These are phyloP conservation scores for Galerucella calmariensis DNA, from an alignment of 2,888 invertebrate species.

Conservation along the genomic window DNA sequence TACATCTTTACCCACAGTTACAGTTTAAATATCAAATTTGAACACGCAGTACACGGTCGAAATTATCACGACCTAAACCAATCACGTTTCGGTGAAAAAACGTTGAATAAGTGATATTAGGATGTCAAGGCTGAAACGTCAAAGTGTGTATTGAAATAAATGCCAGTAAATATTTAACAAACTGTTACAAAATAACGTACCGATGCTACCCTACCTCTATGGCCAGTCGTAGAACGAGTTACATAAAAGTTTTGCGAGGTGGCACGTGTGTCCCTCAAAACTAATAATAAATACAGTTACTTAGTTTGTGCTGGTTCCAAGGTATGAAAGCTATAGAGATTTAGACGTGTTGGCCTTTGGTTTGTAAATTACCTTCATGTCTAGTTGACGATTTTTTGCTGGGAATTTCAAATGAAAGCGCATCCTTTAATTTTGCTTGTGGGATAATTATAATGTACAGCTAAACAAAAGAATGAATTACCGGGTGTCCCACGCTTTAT, in stretches of 20 bases:
- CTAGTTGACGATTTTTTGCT: background rate
- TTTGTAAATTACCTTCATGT: background rate
- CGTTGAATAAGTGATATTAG: no score
- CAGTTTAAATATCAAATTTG: no score
- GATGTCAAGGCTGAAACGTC: no score
- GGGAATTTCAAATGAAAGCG: background rate
- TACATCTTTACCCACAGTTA: no score
- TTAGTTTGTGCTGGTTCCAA: constrained; percentile 25
- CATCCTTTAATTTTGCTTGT: background rate
- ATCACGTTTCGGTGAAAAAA: no score
- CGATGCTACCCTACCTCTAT: background rate
- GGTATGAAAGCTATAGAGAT: constrained; percentile 14
- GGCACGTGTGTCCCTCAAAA: constrained; percentile 44
- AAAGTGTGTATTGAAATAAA: no score
- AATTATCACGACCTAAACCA: no score
- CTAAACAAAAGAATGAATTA: background rate
- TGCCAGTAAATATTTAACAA: background rate
- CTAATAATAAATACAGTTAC: constrained; percentile 42
- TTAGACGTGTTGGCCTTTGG: background rate
- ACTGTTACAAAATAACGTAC: constrained; percentile 11
- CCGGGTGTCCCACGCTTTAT: background rate
- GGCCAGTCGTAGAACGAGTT: constrained; percentile 26
- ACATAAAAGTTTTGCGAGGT: constrained; percentile 40
- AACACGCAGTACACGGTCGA: no score
- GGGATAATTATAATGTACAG: background rate